Evolutionary conservation across 2,113 vertebrate species (phyloP), one percentile per base, ranked within the genome.

Genomic region (Anarrhichthys ocellatus): DNA sequence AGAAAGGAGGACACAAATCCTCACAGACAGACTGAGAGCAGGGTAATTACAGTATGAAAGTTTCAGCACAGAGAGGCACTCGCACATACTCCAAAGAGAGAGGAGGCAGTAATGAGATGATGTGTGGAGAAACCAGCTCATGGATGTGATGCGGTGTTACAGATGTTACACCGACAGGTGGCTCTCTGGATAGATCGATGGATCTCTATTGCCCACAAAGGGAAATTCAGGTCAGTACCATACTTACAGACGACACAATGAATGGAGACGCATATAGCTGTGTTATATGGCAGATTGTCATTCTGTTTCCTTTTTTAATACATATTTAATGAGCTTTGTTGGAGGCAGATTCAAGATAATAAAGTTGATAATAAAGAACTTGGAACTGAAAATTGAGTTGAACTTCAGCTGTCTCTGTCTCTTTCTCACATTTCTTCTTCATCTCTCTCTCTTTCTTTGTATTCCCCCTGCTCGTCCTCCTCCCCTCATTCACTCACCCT

Each of bases 1-100:
- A 61, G 48, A 80, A 59, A 65, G 38, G n/a, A 80, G 59, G 82
- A 38, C 64, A 65, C 9, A 17, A 27, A 17, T 62, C 36, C 52
- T 73, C 18, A 58, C 65, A 52, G n/a, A 38, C 46, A 34, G 34
- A 68, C 48, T 18, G 52, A 4, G 24, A 61, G 44, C 32, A 32
- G 34, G 20, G 62, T 76, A 72, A 59, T 72, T 66, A 72, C 29
- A 40, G 11, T 48, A 48, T 69, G 52, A 52, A 68, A 68, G 42
- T 68, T 54, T 54, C 34, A 56, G 46, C 69, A 44, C 34, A 32
- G 44, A 32, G 17, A 1, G 22, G 13, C 27, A 38, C 54, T 40
- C 22, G 20, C 59, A 46, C 38, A 36, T 18, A 56, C 50, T n/a
- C 24, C 54, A 56, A 11, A 24, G 11, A 56, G 54, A 20, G 24